Evolutionary conservation across 2,888 invertebrate genomes (phyloP), one percentile per base, ranked within the genome.

Genomic region (Smittia aterrima): DNA sequence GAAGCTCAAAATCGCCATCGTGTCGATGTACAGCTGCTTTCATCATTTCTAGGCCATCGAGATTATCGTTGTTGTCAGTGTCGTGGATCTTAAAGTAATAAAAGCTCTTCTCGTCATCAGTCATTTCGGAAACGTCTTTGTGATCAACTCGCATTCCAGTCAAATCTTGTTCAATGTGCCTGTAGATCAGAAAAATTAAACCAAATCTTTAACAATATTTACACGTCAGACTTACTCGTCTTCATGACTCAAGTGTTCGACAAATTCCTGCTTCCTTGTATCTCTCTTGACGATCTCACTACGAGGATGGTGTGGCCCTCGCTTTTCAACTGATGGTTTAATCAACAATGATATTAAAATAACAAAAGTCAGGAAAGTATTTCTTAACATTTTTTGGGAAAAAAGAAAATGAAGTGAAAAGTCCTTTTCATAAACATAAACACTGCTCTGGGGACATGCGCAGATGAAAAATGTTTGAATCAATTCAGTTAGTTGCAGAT

Each of bases 21-120:
- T 75, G 75, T 6, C 75, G 74, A 77, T 83, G 83, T 75, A 82
- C 79, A 16, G 83, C 83, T 4, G 83, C 88, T 82, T 88, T 87
- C 72, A 96, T 84, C 79, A 97, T 88, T 84, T 97, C 97, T 75
- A 95, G 83, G 0, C 96, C 96, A 81, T 97, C 96, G 75, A 97
- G 83, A 79, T 90, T 92, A 1, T 90, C 91, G 80, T 97, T 95
- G 80, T 91, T 92, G 80, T 96, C 95, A 77, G 90, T 90, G 81
- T 97, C 97, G 79, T 97, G 97, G 18, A 92, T 81, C 79, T 83
- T 83, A 75, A 83, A 83, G 78, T 82, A 83, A 74, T 82, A 82
- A 76, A 83, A 83, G 76, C 81, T 81, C 75, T 82, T 82, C 75
- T 96, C 95, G 78, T 94, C 93, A 1, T 92, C 90, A 0, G 90